Evolutionary conservation across 2,113 vertebrate genomes (phyloP), one percentile per base, ranked within the genome.

Genomic region (Xyrauchen texanus): DNA sequence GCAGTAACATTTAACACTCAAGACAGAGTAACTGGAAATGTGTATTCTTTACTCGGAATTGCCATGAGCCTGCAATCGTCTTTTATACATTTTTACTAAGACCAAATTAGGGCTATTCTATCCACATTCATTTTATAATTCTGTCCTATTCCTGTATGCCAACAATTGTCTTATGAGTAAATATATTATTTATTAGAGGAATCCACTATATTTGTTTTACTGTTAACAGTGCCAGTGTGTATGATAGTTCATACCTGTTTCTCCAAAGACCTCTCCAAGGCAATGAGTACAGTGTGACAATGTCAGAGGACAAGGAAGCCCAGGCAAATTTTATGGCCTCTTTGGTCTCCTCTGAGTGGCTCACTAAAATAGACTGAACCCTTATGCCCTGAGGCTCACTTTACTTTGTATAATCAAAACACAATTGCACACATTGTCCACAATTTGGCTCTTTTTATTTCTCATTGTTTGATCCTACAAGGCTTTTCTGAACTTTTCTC

Each of bases 291-390:
- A 62, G 45, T 46, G 76, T 72, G 77, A 81, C 82, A 84, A 80
- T 80, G 80, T 81, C 81, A 81, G 84, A 67, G 82, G 45, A 45
- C 12, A 75, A 70, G 66, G 61, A 82, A 86, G 80, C 77, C 64
- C 21, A 79, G 81, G 82, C 76, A 85, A 81, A 67, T 85, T 70
- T 86, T 79, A 82, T 83, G 70, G 72, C 47, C 81, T 74, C 79
- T 83, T n/a, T 81, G 83, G 78, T 65, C 85, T 88, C 77, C 81
- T 87, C 70, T 88, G 89, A 92, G 84, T 90, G 88, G 86, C 53
- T 85, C 85, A 86, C 89, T 85, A 87, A 92, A 92, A 91, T 91
- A 91, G 87, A 85, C 74, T 87, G 88, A 85, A 86, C 60, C 21
- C 73, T 70, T 81, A 16, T 70, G 70, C 81, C 51, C 67, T 85